Conservation (phyloP, 2,113 vertebrate genomes). For the Phrynocephalus versicolor region DNA sequence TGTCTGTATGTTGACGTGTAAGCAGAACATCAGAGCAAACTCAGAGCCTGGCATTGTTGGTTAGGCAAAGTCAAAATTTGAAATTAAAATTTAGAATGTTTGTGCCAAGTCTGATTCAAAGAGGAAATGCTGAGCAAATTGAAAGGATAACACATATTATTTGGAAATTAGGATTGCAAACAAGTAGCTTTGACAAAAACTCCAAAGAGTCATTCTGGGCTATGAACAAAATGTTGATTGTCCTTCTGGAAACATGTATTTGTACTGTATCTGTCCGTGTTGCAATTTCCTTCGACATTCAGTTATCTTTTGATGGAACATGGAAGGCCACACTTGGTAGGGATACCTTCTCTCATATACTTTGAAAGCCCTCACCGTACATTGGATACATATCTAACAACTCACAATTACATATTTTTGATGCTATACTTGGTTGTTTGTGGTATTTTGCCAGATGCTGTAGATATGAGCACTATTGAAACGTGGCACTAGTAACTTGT, state of each 20-base stretch:
- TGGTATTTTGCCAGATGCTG: not conserved
- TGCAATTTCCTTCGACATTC: not conserved
- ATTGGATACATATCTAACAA: not conserved
- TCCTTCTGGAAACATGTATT: not conserved
- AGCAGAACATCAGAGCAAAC: not conserved
- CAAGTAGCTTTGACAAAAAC: not conserved
- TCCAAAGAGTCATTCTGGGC: not conserved
- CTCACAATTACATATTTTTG: not conserved
- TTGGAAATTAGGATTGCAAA: not conserved
- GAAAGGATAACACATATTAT: not conserved
- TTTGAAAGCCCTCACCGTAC: not conserved
- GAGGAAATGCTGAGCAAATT: not conserved
- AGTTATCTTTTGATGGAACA: not conserved
- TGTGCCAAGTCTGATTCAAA: not conserved
- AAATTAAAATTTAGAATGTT: not conserved
- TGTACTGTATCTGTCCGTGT: not conserved
- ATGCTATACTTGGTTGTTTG: not conserved
- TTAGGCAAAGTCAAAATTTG: not conserved
- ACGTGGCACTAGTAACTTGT: not conserved
- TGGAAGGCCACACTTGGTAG: not conserved
- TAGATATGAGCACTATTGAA: not conserved
- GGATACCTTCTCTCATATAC: no score
- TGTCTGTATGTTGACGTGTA: not conserved
- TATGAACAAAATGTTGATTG: not conserved
- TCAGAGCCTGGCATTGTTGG: not conserved